These are phyloP conservation scores for Anhinga anhinga DNA, from an alignment of 2,113 vertebrate genomes.

Conservation along the genomic window DNA sequence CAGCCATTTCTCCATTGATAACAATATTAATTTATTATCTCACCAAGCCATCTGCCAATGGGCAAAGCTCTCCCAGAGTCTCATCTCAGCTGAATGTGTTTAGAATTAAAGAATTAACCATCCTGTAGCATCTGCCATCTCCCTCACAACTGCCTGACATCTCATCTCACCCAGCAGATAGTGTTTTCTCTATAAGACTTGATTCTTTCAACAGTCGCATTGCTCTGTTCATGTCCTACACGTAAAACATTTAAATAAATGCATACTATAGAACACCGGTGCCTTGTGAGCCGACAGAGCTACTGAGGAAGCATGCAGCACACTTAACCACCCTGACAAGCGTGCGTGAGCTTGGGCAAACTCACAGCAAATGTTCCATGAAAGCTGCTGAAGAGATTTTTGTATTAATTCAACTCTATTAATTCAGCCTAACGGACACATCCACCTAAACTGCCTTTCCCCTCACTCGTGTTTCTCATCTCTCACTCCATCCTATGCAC, in stretches of 20 bases:
- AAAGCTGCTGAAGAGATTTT: neutral
- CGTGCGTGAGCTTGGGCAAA: rapidly evolving
- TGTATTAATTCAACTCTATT: neutral
- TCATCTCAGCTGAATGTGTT: neutral
- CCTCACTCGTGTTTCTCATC: neutral
- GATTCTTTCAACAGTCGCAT: slow-evolving; percentile 56
- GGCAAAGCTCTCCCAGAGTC: slow-evolving; percentile 39
- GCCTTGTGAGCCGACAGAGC: neutral
- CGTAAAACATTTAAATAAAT: neutral
- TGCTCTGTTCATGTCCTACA: neutral
- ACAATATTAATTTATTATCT: slow-evolving; percentile 61
- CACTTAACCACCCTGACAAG: neutral
- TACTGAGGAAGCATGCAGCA: neutral
- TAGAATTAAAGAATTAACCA: slow-evolving; percentile 50
- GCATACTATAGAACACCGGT: neutral
- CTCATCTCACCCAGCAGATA: slow-evolving; percentile 43
- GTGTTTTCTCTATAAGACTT: neutral
- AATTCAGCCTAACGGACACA: neutral
- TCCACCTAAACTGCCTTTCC: neutral
- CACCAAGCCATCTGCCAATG: slow-evolving; percentile 49
- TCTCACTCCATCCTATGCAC: neutral
- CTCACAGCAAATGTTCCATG: neutral
- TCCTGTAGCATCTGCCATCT: neutral
- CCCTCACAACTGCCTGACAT: slow-evolving; percentile 14
- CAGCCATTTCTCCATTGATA: slow-evolving; percentile 22